phyloP scores from a whole-genome alignment of 2,888 invertebrate genomes.

The Tribolium freemani region DNA sequence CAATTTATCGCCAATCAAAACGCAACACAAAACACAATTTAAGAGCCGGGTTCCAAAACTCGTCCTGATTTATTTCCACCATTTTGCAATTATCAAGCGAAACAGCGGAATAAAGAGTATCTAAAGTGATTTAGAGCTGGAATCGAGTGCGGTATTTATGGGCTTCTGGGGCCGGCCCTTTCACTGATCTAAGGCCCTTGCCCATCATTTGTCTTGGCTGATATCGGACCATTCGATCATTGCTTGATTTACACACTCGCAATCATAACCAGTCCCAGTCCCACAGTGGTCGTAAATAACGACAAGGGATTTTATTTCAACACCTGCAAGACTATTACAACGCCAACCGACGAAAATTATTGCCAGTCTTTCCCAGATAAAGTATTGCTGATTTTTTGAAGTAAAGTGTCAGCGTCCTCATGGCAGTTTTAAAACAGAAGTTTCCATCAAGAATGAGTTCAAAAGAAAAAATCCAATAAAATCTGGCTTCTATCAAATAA shows the following conservation, averaged over 20 bases:
- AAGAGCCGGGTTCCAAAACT: neutral
- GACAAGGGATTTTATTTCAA: constrained; percentile 23
- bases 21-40: constrained; percentile 4
- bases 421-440: neutral
- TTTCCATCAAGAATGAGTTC: too few species aligned
- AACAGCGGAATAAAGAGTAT: neutral
- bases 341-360: constrained; percentile 23
- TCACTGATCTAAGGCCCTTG: neutral
- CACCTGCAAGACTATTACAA: constrained; percentile 35
- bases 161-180: constrained; percentile 5
- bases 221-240: constrained; percentile 28
- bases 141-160: constrained; percentile 24
- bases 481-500: too few species aligned
- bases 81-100: neutral
- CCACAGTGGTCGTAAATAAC: constrained; percentile 10
- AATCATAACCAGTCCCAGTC: constrained; percentile 16
- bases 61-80: neutral
- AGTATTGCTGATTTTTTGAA: too few species aligned
- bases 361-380: constrained; percentile 17
- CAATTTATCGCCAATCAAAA: constrained; percentile 13
- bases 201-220: constrained; percentile 35
- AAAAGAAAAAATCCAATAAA: too few species aligned
- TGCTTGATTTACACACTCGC: constrained; percentile 13
- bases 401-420: too few species aligned
- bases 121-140: neutral